Evolutionary conservation across 2,113 vertebrate species (phyloP).

Genomic region (Perccottus glenii): DNA sequence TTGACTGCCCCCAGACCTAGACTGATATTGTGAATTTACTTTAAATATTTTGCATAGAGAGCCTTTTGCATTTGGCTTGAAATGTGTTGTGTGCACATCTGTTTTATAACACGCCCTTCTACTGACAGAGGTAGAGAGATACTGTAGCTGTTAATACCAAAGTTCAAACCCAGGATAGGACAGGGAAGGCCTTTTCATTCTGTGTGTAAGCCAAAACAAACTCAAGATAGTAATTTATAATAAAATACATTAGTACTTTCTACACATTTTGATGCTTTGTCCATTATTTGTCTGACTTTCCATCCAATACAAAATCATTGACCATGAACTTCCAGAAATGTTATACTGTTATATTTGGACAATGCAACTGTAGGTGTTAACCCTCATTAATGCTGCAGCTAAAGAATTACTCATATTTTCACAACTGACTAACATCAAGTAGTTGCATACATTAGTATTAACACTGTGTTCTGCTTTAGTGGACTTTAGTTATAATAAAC

Average conservation of each 20-base stretch:
- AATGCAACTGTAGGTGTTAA: constrained; percentile 29
- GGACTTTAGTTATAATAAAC: too few species aligned
- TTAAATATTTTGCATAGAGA: background rate
- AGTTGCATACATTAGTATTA: too few species aligned
- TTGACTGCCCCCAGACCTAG: background rate
- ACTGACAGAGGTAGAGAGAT: background rate
- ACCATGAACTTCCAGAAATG: constrained; percentile 23
- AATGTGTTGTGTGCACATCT: background rate
- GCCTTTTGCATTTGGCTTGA: too few species aligned
- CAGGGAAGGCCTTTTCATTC: too few species aligned
- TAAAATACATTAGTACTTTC: too few species aligned
- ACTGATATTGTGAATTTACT: background rate
- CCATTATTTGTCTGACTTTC: too few species aligned
- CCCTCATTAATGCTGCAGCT: too few species aligned
- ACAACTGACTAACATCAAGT: too few species aligned
- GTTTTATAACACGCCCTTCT: background rate
- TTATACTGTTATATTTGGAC: constrained; percentile 48
- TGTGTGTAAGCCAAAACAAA: too few species aligned
- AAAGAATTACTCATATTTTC: too few species aligned
- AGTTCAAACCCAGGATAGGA: constrained; percentile 20
- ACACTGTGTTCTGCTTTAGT: constrained; percentile 3
- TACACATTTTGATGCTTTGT: too few species aligned
- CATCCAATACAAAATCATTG: constrained; percentile 38
- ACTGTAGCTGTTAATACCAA: constrained; percentile 12
- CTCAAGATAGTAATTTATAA: too few species aligned